phyloP scores from a whole-genome alignment of 2,113 vertebrate genomes.

The Hippocampus mohnikei region DNA sequence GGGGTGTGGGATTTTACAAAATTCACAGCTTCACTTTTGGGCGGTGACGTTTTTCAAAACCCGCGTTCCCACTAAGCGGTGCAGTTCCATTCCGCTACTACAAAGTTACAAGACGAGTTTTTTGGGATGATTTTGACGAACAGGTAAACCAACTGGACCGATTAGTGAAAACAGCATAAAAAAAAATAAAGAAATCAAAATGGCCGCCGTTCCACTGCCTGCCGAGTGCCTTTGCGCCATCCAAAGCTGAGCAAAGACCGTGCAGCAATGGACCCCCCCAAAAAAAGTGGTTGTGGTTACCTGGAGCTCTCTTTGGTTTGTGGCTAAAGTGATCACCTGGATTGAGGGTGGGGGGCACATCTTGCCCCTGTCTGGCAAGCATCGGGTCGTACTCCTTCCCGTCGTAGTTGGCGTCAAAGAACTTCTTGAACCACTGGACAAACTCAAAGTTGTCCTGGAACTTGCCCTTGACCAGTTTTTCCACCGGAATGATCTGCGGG shows the following conservation, averaged over 20 bases:
- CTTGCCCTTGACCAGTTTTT: slow-evolving; percentile 94
- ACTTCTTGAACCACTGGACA: slow-evolving; percentile 99
- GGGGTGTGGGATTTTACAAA: background rate
- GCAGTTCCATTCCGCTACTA: too few relatives aligned
- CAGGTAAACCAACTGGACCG: background rate
- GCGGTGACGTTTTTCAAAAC: too few relatives aligned
- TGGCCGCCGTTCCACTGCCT: slow-evolving; percentile 52
- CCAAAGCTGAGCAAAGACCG: slow-evolving; percentile 69
- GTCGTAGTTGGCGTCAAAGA: slow-evolving; percentile 98
- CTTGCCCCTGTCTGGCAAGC: slow-evolving; percentile 93
- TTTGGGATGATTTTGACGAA: too few relatives aligned
- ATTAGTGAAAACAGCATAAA: background rate
- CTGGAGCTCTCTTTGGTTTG: slow-evolving; percentile 92
- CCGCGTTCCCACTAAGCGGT: too few relatives aligned
- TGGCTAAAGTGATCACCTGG: slow-evolving; percentile 98
- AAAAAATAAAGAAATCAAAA: background rate
- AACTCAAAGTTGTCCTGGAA: slow-evolving; percentile 99
- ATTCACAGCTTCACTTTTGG: background rate
- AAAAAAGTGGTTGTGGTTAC: slow-evolving; percentile 73
- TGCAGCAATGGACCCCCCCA: slow-evolving; percentile 49
- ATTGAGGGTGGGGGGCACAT: slow-evolving; percentile 84
- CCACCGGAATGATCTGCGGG: slow-evolving; percentile 91
- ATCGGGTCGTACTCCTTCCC: slow-evolving; percentile 97
- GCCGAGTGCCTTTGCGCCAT: slow-evolving; percentile 60
- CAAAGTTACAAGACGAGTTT: too few relatives aligned